These are phyloP conservation scores for Mnemiopsis leidyi DNA, from an alignment of 37 sponge, comb jelly and placozoan species.

Conservation along the genomic window DNA sequence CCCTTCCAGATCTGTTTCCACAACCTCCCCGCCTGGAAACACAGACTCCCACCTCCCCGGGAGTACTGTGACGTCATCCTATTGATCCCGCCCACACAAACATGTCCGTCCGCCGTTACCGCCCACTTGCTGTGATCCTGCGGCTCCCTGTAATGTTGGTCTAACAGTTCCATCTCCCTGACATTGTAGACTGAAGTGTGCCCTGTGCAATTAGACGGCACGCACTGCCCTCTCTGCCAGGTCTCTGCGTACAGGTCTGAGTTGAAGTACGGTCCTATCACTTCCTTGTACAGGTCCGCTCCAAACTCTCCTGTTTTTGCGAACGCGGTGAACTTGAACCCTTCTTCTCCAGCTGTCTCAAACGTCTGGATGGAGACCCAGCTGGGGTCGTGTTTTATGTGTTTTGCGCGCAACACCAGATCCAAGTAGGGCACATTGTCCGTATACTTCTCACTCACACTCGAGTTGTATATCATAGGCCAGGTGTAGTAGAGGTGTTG, in stretches of 20 bases:
- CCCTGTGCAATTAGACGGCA: background rate
- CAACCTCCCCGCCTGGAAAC: background rate
- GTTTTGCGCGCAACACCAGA: background rate
- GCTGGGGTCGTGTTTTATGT: background rate
- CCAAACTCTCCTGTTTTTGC: constrained; percentile 25
- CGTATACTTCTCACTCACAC: background rate
- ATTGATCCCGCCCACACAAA: background rate
- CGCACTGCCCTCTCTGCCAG: background rate
- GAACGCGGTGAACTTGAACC: background rate
- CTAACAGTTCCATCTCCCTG: background rate
- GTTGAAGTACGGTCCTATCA: background rate
- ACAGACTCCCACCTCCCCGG: background rate
- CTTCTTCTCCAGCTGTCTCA: background rate
- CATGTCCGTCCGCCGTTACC: background rate
- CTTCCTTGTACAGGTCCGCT: background rate
- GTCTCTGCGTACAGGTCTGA: background rate
- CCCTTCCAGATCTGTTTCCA: background rate
- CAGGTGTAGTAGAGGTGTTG: constrained; percentile 10
- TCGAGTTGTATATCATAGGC: background rate
- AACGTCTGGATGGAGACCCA: background rate
- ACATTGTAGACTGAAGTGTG: background rate
- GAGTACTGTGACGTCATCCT: background rate
- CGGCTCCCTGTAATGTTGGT: background rate
- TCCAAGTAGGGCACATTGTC: background rate
- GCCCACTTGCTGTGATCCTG: constrained; percentile 44